Evolutionary conservation across 2,113 vertebrate species (phyloP), one percentile per base, ranked within the genome.

Genomic region (Toxotes jaculatrix): DNA sequence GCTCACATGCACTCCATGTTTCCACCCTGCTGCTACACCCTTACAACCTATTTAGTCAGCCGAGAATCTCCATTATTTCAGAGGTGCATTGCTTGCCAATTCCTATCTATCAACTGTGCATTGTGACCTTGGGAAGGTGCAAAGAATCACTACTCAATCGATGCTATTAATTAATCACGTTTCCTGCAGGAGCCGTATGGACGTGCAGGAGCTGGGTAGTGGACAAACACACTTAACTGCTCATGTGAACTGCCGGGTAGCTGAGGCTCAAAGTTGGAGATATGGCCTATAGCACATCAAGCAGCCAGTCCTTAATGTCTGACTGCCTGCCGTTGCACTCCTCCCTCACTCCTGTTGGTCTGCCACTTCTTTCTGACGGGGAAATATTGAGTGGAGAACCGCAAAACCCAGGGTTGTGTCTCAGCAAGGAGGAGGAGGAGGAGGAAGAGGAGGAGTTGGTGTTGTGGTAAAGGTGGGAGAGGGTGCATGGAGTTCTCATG

Each of bases 311-410:
- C 60, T 91, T 87, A 91, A 80, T 82, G 86, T 75, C 81, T 78
- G 67, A 74, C 40, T 49, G 74, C 57, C 83, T 68, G 68, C 79
- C 31, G 11, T 38, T 79, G 72, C 64, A 32, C 84, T 82, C 49
- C 53, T 56, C 68, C 66, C 71, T 77, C 77, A 13, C 70, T 87
- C 60, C 72, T 81, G 78, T 86, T 72, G 76, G 71, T 73, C 84
- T 83, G 83, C 87, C 85, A 88, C 84, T 87, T 85, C 77, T 79
- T 64, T 85, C 74, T 87, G 90, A 92, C 84, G 90, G 84, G 89
- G 89, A 89, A 85, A 87, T 90, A 92, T 89, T 83, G 89, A 87
- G 89, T 87, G 88, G 80, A 91, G 78, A 71, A 71, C 67, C 68
- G 34, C 87, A 87, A 87, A 91, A 75, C 86, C 71, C 65, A 38